These are phyloP conservation scores for Iphiclides podalirius DNA, from an alignment of 2,888 invertebrate species.

Conservation along the genomic window DNA sequence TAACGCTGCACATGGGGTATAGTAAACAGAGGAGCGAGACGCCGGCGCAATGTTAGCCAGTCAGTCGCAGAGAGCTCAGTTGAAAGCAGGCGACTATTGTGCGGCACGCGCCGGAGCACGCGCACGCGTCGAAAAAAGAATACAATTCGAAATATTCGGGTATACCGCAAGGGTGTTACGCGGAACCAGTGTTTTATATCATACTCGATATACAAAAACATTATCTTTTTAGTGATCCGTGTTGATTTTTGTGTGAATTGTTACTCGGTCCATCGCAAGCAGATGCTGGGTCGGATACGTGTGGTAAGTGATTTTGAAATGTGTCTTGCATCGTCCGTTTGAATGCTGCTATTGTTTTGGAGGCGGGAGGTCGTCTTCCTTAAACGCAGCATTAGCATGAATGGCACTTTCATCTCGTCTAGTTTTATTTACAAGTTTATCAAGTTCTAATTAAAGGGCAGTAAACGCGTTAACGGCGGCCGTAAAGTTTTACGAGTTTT, in stretches of 20 bases:
- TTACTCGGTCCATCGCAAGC: constrained; percentile 50
- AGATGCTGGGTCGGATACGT: constrained; percentile 57
- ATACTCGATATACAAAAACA: constrained; percentile 35
- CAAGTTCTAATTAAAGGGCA: constrained; percentile 64
- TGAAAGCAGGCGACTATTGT: constrained; percentile 55
- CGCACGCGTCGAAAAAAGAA: constrained; percentile 56
- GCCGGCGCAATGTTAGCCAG: constrained; percentile 54
- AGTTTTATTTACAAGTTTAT: constrained; percentile 56
- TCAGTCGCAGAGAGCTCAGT: constrained; percentile 54
- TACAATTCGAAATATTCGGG: constrained; percentile 51
- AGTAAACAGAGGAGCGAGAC: constrained; percentile 63
- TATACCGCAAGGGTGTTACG: constrained; percentile 55
- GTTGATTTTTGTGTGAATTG: constrained; percentile 43
- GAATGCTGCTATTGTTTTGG: constrained; percentile 68
- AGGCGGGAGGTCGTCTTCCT: constrained; percentile 48
- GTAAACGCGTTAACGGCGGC: constrained; percentile 49
- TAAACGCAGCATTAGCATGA: constrained; percentile 42
- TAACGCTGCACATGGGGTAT: constrained; percentile 67
- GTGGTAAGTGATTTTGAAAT: constrained; percentile 70
- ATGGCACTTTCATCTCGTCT: constrained; percentile 56
- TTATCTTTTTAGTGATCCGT: constrained; percentile 40
- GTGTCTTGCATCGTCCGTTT: constrained; percentile 48
- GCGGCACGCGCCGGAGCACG: constrained; percentile 53
- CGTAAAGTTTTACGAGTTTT: constrained; percentile 61
- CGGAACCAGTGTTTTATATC: constrained; percentile 51